Evolutionary conservation across 2,797 vertebrate species (phyloP), one percentile per base, ranked within the genome.

Genomic region (Morus bassanus): DNA sequence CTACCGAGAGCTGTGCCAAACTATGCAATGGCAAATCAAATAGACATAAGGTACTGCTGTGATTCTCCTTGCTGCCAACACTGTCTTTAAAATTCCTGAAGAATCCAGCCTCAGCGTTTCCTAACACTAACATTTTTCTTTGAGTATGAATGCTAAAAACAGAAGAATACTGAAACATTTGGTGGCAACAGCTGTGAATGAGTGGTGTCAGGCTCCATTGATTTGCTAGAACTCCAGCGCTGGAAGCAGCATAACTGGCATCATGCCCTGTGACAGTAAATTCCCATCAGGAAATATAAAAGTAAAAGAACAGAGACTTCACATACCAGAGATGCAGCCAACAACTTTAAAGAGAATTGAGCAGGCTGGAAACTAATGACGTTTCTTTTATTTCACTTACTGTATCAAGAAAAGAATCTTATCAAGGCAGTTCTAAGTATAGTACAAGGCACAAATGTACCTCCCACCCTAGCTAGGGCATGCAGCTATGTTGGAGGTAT

Each of bases 371-470:
- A 92, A 81, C 27, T 46, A 88, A 89, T 41, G 53, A 67, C 5
- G 2, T 68, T 92, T 93, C 68, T 92, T 92, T 91, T 81, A 75
- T 95, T 95, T 94, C 76, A 80, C 57, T 94, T 88, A 30, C 5
- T 8, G 18, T 48, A 91, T 77, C 63, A 82, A 92, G 79, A 89
- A 57, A 80, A 87, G 9, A 96, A 86, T 86, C 63, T 64, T 70
- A 89, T 15, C 73, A 67, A 93, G 81, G 50, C 79, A 89, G n/a
- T 73, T 91, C 84, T 91, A 95, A 95, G 80, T 67, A 94, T 78
- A 95, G 85, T 10, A 85, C 68, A 92, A 83, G 45, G 61, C 89
- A 92, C 43, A 91, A 95, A 78, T 28, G 80, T 50, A 78, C 84
- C 82, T 85, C 61, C 80, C 74, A 65, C 18, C 67, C 93, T 46